A percentile compares a stretch with the other conserved stretches of the same genome.
Conservation (phyloP, 2,797 vertebrate species). For the Morelia viridis region DNA sequence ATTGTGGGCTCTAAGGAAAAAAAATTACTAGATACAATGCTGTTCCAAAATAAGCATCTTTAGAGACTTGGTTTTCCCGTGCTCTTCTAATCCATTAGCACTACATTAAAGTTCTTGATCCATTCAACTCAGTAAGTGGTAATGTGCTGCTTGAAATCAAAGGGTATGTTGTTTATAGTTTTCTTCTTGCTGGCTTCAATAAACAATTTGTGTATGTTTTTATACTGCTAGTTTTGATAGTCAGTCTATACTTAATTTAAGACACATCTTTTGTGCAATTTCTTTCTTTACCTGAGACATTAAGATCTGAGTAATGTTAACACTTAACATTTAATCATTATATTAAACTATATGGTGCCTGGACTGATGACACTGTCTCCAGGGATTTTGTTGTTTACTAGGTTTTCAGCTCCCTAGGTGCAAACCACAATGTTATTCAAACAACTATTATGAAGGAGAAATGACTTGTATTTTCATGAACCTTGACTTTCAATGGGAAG, state of each 20-base stretch:
- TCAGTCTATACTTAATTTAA: not conserved
- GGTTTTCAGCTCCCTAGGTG: constrained; percentile 27
- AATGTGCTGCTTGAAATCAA: constrained; percentile 13
- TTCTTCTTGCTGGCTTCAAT: constrained; percentile 6
- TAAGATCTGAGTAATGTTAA: not conserved
- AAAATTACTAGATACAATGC: not conserved
- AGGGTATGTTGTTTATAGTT: not conserved
- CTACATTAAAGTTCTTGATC: constrained; percentile 9
- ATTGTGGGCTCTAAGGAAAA: constrained; percentile 11
- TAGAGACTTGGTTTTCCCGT: not conserved
- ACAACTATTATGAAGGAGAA: constrained; percentile 42
- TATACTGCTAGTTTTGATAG: constrained; percentile 6
- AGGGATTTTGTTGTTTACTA: constrained; percentile 33
- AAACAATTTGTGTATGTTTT: constrained; percentile 20
- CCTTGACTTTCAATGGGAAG: not conserved
- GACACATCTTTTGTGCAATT: not conserved
- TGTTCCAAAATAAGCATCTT: constrained; percentile 8
- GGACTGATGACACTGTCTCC: constrained; percentile 27
- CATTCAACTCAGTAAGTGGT: constrained; percentile 17
- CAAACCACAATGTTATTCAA: constrained; percentile 33
- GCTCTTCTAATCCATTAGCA: not conserved
- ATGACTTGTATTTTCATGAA: constrained; percentile 21
- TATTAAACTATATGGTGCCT: constrained; percentile 25
- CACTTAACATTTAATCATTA: constrained; percentile 31
- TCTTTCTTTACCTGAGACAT: constrained; percentile 31